phyloP scores from a whole-genome alignment of 2,888 invertebrate genomes.

The Rhimphoctona megacephalus region DNA sequence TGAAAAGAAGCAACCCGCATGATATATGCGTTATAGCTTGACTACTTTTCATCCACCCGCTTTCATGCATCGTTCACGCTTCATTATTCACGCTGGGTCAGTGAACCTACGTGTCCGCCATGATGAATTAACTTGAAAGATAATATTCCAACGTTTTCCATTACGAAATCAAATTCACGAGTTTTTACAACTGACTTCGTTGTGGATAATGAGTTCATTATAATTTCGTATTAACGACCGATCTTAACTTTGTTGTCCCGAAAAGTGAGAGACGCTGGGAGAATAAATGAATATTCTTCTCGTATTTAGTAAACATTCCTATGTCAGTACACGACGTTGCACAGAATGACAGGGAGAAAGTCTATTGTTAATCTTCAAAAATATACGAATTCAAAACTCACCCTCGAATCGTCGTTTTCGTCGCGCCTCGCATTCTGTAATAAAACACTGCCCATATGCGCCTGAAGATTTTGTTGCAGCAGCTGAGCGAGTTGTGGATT shows the following conservation, averaged over 20 bases:
- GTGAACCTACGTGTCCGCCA: conserved; percentile 56
- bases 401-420: conserved; percentile 80
- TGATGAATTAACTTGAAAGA: conserved; percentile 59
- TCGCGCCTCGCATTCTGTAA: conserved; percentile 79
- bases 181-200: background rate
- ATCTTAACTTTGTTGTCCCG: background rate
- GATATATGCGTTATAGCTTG: conserved; percentile 58
- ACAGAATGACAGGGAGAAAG: background rate
- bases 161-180: conserved; percentile 24
- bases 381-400: conserved; percentile 72
- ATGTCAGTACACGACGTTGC: background rate
- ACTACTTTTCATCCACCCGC: conserved; percentile 66
- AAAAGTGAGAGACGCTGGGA: background rate
- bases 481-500: conserved; percentile 83
- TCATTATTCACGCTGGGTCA: conserved; percentile 67
- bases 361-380: background rate
- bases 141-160: conserved; percentile 50
- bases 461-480: conserved; percentile 83
- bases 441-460: conserved; percentile 82
- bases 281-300: no score
- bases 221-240: background rate
- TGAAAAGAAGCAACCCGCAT: conserved; percentile 69
- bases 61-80: conserved; percentile 65
- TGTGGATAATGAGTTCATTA: background rate
- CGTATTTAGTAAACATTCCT: no score